Percentiles rank a stretch among this genome's conserved stretches.
phyloP scores from a whole-genome alignment of 2,797 vertebrate species.

The Neopelma chrysocephalum region DNA sequence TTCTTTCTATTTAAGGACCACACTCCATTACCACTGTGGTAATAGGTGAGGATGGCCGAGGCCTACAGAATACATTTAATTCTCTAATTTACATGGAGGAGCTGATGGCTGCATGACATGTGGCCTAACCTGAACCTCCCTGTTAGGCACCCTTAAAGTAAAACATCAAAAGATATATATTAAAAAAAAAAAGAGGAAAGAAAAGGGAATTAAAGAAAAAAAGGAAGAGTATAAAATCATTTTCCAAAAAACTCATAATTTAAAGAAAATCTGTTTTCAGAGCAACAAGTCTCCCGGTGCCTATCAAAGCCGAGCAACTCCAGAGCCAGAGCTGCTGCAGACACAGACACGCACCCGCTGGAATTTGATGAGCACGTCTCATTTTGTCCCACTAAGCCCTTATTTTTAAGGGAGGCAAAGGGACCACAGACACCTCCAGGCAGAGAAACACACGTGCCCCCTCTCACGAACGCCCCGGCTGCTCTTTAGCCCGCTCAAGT shows the following conservation, averaged over 20 bases:
- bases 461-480: neutral
- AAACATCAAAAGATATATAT: neutral
- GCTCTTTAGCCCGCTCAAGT: neutral
- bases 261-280: neutral
- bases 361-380: neutral
- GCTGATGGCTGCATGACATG: neutral
- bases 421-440: neutral
- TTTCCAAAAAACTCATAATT: neutral
- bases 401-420: neutral
- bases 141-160: neutral
- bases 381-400: neutral
- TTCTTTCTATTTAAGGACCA: neutral
- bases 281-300: constrained; percentile 14
- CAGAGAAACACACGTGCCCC: neutral
- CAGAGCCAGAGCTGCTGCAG: neutral
- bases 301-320: neutral
- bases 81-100: neutral
- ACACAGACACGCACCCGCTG: neutral
- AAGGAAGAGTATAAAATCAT: neutral
- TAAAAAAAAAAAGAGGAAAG: neutral
- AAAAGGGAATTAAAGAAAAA: neutral
- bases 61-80: neutral
- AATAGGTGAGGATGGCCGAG: neutral
- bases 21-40: neutral
- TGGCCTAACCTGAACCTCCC: neutral